phyloP scores from a whole-genome alignment of 1,140 invertebrate species.

The Anthonomus grandis region DNA sequence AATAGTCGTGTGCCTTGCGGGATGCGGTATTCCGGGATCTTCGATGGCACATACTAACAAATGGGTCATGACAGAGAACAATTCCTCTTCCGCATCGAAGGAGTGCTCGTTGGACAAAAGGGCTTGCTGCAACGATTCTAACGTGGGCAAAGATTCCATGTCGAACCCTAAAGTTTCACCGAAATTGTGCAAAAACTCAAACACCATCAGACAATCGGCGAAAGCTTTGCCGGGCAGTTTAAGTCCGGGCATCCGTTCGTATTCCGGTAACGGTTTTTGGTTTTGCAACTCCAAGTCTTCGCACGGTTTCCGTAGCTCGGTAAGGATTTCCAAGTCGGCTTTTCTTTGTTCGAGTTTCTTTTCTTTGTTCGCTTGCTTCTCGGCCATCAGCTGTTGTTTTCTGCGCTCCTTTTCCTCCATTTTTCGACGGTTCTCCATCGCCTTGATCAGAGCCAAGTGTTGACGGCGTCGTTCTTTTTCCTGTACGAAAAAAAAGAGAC shows the following conservation, averaged over 20 bases:
- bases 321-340: constrained; percentile 79
- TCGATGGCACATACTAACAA: constrained; percentile 88
- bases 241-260: constrained; percentile 76
- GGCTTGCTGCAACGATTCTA: constrained; percentile 83
- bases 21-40: constrained; percentile 91
- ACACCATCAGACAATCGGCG: constrained; percentile 88
- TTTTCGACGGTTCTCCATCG: constrained; percentile 78
- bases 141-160: constrained; percentile 79
- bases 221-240: constrained; percentile 83
- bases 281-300: constrained; percentile 75
- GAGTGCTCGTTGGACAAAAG: constrained; percentile 71
- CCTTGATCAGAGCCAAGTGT: constrained; percentile 83
- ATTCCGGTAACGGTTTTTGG: constrained; percentile 69
- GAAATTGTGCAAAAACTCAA: constrained; percentile 95
- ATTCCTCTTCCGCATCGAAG: constrained; percentile 78
- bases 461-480: constrained; percentile 87
- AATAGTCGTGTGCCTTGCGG: constrained; percentile 78
- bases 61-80: constrained; percentile 85
- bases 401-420: constrained; percentile 86
- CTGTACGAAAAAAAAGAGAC: constrained; percentile 51
- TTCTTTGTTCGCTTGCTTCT: constrained; percentile 76
- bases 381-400: constrained; percentile 73
- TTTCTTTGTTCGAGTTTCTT: constrained; percentile 78
- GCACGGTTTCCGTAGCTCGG: constrained; percentile 80
- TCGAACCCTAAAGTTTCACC: constrained; percentile 91